Evolutionary conservation across 2,888 invertebrate species (phyloP).

Genomic region (Marasmarcha lunaedactyla): DNA sequence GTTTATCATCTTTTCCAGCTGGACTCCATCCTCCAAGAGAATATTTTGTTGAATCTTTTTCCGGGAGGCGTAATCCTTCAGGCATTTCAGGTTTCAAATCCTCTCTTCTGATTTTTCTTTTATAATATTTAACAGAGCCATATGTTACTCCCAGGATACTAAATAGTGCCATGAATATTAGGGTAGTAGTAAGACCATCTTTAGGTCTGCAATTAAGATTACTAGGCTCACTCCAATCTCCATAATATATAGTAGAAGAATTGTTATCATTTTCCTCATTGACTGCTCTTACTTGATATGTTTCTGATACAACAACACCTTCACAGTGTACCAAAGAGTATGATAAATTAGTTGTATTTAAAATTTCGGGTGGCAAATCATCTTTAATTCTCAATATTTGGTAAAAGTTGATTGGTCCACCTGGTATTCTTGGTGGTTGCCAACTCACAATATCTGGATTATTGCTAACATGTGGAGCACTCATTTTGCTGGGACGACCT

Average conservation of each 20-base stretch:
- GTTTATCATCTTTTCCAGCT: conserved; percentile 51
- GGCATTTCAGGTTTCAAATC: conserved; percentile 77
- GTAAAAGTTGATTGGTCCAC: conserved; percentile 70
- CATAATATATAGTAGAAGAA: conserved; percentile 33
- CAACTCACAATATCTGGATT: conserved; percentile 50
- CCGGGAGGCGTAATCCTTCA: conserved; percentile 68
- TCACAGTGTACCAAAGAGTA: conserved; percentile 35
- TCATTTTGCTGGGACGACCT: conserved; percentile 66
- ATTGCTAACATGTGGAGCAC: conserved; percentile 30
- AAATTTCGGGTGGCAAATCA: conserved; percentile 26
- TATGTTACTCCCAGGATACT: conserved; percentile 35
- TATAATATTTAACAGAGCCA: conserved; percentile 64
- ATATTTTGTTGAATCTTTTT: conserved; percentile 54
- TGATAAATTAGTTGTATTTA: conserved; percentile 33
- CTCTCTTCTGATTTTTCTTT: conserved; percentile 73
- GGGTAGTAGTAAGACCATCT: conserved; percentile 37
- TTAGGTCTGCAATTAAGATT: conserved; percentile 37
- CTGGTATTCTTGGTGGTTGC: conserved; percentile 56
- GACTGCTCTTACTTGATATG: conserved; percentile 50
- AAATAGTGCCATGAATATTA: conserved; percentile 41
- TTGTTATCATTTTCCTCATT: conserved; percentile 39
- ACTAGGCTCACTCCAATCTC: conserved; percentile 49
- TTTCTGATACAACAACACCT: conserved; percentile 35
- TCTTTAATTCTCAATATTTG: conserved; percentile 59
- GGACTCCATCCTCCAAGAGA: conserved; percentile 49